These are phyloP conservation scores for Chloromyia formosa DNA, from an alignment of 2,888 invertebrate genomes.

Conservation along the genomic window DNA sequence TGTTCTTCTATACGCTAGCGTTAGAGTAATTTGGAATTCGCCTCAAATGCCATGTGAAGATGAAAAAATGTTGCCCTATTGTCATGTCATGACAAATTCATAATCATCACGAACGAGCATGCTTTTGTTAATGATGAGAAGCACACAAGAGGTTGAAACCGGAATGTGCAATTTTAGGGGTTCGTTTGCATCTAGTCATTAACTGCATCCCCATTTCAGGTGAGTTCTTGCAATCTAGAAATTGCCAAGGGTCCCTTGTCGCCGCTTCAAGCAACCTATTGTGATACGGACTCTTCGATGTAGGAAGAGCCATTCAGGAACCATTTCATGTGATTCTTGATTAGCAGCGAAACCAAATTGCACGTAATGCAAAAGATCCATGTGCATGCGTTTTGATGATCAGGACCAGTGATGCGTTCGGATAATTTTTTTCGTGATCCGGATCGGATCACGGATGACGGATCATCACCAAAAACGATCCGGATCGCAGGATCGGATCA, in stretches of 20 bases:
- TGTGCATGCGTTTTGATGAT: no score
- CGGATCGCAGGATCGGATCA: no score
- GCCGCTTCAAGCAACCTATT: no score
- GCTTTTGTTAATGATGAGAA: background rate
- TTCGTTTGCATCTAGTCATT: background rate
- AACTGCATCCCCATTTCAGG: background rate
- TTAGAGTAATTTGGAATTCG: background rate
- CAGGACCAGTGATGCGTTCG: no score
- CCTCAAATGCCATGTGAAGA: background rate
- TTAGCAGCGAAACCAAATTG: no score
- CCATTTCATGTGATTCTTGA: no score
- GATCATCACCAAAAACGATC: no score
- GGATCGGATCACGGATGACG: no score
- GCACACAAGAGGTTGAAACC: background rate
- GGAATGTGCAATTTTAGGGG: background rate
- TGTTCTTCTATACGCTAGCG: background rate
- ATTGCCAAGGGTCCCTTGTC: background rate
- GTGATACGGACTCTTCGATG: no score
- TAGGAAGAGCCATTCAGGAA: no score
- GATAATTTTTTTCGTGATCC: no score
- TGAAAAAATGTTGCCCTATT: constrained; percentile 3
- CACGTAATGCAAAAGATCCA: no score
- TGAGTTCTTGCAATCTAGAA: background rate
- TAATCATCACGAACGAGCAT: constrained; percentile 10
- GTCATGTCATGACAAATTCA: constrained; percentile 22